Conservation (phyloP, 1,140 invertebrate genomes). For the Ridgeia piscesae region DNA sequence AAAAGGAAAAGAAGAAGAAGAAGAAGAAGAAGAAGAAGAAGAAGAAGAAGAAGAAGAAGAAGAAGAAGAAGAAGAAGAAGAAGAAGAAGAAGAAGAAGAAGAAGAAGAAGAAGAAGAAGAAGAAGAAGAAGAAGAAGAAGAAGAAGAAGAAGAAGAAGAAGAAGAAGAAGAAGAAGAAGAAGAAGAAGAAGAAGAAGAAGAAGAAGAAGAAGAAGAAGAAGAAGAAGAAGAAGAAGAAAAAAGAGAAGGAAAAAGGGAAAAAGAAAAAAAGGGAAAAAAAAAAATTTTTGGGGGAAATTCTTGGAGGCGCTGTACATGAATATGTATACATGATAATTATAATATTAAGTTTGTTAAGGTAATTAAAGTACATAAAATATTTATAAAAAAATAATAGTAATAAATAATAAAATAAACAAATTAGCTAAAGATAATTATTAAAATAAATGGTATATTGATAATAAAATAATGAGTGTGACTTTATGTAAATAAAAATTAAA, state of each 20-base stretch:
- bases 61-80: background rate
- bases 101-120: background rate
- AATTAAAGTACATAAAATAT: no score
- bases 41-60: background rate
- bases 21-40: background rate
- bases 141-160: background rate
- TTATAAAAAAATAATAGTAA: no score
- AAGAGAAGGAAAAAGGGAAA: no score
- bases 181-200: background rate
- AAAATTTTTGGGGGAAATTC: background rate
- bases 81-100: background rate
- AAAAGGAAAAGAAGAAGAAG: background rate
- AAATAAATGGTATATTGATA: no score
- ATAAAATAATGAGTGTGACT: background rate
- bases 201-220: background rate
- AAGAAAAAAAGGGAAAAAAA: background rate
- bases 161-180: background rate
- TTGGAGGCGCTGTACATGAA: no score
- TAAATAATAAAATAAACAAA: no score
- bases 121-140: no score
- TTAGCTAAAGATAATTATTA: no score
- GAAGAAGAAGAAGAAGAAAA: background rate
- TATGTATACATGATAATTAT: no score
- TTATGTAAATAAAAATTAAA: no score
- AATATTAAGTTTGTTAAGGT: no score